Evolutionary conservation across 1,140 invertebrate species (phyloP).

Genomic region (Zaprionus tsacasi): DNA sequence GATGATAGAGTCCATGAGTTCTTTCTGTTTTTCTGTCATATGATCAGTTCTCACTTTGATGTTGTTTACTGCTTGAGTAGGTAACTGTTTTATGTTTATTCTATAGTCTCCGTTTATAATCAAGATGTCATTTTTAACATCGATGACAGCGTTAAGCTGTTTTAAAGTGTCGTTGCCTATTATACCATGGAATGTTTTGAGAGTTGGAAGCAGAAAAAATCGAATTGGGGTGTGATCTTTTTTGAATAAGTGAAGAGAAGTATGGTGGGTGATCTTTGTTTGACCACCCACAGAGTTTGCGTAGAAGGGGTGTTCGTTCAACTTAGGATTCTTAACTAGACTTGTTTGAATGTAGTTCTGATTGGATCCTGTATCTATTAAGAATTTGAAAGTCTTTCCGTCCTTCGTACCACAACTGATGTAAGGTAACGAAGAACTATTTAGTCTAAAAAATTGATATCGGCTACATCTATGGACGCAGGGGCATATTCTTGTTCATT

Average conservation of each 20-base stretch:
- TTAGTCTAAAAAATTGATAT: no score
- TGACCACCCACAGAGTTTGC: conserved; percentile 6
- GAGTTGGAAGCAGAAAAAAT: conserved; percentile 5
- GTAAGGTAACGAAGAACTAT: conserved; percentile 36
- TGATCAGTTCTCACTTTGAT: conserved; percentile 1
- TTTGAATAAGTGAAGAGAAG: not conserved
- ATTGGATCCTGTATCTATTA: conserved; percentile 39
- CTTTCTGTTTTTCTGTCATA: conserved; percentile 1
- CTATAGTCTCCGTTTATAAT: not conserved
- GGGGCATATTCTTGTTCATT: no score
- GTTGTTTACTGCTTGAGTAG: conserved; percentile 3
- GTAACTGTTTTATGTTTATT: not conserved
- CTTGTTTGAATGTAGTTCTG: conserved; percentile 28
- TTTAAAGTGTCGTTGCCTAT: not conserved
- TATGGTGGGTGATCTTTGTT: not conserved
- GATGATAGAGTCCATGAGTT: not conserved
- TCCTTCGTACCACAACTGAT: not conserved
- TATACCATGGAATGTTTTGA: not conserved
- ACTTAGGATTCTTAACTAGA: not conserved
- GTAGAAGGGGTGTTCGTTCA: conserved; percentile 1
- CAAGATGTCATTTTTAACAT: conserved; percentile 5
- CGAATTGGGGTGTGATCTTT: not conserved
- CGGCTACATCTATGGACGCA: no score
- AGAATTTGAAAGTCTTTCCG: conserved; percentile 18
- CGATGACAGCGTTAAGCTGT: conserved; percentile 4